Percentiles rank a stretch among this genome's conserved stretches.
Evolutionary conservation across 2,797 vertebrate genomes (phyloP).

Genomic region (Diplodus sargus): DNA sequence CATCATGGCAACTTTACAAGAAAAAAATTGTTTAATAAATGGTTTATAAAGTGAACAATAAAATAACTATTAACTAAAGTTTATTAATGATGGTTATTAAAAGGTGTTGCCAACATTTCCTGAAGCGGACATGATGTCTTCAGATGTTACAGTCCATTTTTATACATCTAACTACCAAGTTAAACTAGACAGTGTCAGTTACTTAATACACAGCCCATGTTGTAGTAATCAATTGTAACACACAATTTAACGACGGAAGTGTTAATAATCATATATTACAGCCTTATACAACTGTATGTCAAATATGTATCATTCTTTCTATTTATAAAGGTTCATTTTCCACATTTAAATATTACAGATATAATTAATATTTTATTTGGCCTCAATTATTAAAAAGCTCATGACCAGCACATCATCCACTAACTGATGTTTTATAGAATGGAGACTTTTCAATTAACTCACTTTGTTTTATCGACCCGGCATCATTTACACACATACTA

Average conservation of each 20-base stretch:
- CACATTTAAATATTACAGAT: background rate
- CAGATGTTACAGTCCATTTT: background rate
- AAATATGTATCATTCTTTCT: background rate
- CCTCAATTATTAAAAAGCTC: background rate
- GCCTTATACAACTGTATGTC: no score
- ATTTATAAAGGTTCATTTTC: background rate
- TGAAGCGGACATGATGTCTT: background rate
- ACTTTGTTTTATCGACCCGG: background rate
- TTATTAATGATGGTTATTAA: no score
- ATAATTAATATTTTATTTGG: background rate
- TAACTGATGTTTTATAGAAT: background rate
- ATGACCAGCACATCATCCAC: background rate
- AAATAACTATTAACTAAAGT: no score
- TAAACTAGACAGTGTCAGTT: background rate
- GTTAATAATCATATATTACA: background rate
- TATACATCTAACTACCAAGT: background rate
- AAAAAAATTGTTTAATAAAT: no score
- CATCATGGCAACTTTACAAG: no score
- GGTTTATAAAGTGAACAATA: no score
- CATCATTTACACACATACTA: background rate
- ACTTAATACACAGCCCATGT: no score
- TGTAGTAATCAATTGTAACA: background rate
- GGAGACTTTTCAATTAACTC: background rate
- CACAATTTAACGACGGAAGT: background rate
- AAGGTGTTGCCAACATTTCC: background rate